These are phyloP conservation scores for Ctenodactylus gundi DNA, from an alignment of 2,113 vertebrate genomes.

Conservation along the genomic window DNA sequence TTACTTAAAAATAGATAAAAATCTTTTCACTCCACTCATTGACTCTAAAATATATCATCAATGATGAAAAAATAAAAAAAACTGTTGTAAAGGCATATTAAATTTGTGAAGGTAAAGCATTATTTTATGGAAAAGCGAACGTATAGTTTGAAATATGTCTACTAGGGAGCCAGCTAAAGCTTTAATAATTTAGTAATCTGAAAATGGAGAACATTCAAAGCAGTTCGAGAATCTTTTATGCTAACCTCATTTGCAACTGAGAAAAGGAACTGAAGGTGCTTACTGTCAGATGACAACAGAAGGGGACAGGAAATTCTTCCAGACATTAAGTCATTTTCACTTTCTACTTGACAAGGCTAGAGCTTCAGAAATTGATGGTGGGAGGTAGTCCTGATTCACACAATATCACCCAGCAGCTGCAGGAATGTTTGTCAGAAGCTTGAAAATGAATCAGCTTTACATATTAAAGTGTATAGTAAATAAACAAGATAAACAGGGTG, in stretches of 20 bases:
- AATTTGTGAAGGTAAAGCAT: not conserved
- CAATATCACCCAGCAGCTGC: not conserved
- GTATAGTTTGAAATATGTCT: not conserved
- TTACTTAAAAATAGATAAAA: slow-evolving; percentile 8
- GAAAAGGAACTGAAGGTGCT: not conserved
- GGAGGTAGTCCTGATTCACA: not conserved
- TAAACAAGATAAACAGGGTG: not conserved
- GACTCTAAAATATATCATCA: not conserved
- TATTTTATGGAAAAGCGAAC: slow-evolving; percentile 10
- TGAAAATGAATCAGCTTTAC: slow-evolving; percentile 34
- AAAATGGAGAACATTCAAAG: not conserved
- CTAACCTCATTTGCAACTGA: slow-evolving; percentile 10
- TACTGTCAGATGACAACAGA: not conserved
- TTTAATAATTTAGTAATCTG: slow-evolving; percentile 6
- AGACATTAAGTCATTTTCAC: slow-evolving; percentile 13
- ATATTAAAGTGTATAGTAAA: slow-evolving; percentile 11
- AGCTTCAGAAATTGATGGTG: slow-evolving; percentile 47
- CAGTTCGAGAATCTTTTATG: not conserved
- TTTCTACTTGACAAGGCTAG: slow-evolving; percentile 35
- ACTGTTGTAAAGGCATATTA: not conserved
- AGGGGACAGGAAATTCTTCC: not conserved
- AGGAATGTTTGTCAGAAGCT: slow-evolving; percentile 24
- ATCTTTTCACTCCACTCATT: slow-evolving; percentile 6
- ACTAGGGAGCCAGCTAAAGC: not conserved
- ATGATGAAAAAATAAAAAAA: not conserved